Percentiles rank a stretch among this genome's conserved stretches.
Evolutionary conservation across 1,140 invertebrate species (phyloP).

Genomic region (Drusus annulatus): DNA sequence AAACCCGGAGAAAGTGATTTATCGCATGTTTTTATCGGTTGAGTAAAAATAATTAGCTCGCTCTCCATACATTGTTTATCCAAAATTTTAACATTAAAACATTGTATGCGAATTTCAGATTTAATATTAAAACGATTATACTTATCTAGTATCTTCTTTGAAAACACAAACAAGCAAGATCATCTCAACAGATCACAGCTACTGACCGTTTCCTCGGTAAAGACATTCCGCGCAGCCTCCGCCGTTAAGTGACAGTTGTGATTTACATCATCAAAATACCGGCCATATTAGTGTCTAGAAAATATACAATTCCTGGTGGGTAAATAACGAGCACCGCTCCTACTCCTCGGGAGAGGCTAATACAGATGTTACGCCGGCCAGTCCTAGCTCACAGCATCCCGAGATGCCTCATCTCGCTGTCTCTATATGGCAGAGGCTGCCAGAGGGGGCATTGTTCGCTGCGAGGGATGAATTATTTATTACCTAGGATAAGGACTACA

Average conservation of each 20-base stretch:
- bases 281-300: background rate
- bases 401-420: background rate
- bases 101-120: too few species aligned
- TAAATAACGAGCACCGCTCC: constrained; percentile 3
- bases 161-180: too few species aligned
- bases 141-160: too few species aligned
- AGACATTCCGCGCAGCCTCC: too few species aligned
- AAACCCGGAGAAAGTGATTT: too few species aligned
- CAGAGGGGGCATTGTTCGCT: constrained; percentile 3
- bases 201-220: too few species aligned
- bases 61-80: too few species aligned
- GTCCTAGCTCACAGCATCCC: background rate
- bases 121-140: too few species aligned
- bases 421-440: constrained; percentile 5
- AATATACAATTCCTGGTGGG: background rate
- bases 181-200: too few species aligned
- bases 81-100: too few species aligned
- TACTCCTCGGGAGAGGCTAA: background rate
- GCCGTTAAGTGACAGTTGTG: constrained; percentile 3
- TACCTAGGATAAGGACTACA: background rate
- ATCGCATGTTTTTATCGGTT: too few species aligned
- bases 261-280: constrained; percentile 8
- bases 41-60: too few species aligned
- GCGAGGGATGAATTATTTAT: constrained; percentile 9
- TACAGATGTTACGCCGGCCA: background rate